Percentiles rank a stretch among this genome's conserved stretches.
Evolutionary conservation across 2,888 invertebrate genomes (phyloP).

Genomic region (Oegoconia quadripuncta): DNA sequence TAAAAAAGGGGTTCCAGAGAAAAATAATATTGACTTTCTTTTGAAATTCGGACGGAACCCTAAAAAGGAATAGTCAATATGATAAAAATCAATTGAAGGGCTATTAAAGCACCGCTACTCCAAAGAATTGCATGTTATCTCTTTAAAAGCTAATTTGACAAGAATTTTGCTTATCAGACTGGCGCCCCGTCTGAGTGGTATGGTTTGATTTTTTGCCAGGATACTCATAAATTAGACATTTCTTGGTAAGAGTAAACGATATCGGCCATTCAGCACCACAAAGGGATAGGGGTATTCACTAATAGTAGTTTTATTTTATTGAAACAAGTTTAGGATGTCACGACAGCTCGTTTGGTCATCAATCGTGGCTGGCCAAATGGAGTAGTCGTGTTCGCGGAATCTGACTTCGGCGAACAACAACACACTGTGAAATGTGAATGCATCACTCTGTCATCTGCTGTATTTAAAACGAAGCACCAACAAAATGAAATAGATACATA

Average conservation of each 20-base stretch:
- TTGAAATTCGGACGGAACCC: no score
- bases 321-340: not conserved
- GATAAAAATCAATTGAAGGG: constrained; percentile 49
- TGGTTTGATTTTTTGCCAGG: constrained; percentile 39
- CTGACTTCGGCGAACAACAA: constrained; percentile 46
- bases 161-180: constrained; percentile 37
- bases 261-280: constrained; percentile 2
- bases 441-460: constrained; percentile 19
- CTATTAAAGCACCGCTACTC: constrained; percentile 40
- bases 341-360: constrained; percentile 6
- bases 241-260: constrained; percentile 2
- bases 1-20: no score
- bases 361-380: constrained; percentile 34
- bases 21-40: no score
- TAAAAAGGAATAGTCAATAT: constrained; percentile 20
- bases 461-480: no score
- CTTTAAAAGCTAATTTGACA: constrained; percentile 37
- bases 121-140: constrained; percentile 46
- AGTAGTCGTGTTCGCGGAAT: constrained; percentile 40
- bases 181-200: constrained; percentile 47
- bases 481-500: no score
- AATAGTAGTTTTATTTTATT: constrained; percentile 2
- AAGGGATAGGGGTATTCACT: constrained; percentile 4
- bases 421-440: constrained; percentile 28
- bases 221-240: constrained; percentile 2